A percentile compares a stretch with the other conserved stretches of the same genome.
phyloP scores from a whole-genome alignment of 2,113 vertebrate species.

The Pontoporia blainvillei region DNA sequence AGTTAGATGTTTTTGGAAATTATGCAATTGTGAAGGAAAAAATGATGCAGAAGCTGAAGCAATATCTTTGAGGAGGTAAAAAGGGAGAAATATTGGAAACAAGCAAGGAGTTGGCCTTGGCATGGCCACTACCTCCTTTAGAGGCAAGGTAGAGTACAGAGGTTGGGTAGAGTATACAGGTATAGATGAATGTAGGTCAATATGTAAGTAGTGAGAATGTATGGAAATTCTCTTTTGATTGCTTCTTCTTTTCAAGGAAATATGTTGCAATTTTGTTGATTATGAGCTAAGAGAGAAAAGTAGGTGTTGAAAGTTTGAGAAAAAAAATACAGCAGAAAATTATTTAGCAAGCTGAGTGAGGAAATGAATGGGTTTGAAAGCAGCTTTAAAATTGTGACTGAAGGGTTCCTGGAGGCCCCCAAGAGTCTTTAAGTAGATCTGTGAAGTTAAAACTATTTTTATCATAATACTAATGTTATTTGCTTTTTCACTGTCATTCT shows the following conservation, averaged over 20 bases:
- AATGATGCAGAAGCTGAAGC: background rate
- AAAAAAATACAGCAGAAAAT: background rate
- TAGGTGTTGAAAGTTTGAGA: background rate
- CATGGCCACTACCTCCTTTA: background rate
- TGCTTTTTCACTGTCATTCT: background rate
- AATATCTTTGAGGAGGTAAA: background rate
- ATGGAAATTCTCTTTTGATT: background rate
- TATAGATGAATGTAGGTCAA: background rate
- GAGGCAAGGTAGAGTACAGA: background rate
- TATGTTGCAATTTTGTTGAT: background rate
- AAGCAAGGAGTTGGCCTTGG: background rate
- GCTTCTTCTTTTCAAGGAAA: background rate
- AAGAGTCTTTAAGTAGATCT: background rate
- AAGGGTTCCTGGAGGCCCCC: fast-evolving
- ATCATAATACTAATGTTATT: background rate
- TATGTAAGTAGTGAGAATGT: background rate
- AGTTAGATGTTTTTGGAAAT: background rate
- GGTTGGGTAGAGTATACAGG: background rate
- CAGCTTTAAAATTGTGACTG: background rate
- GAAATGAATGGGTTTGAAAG: background rate
- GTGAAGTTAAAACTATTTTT: background rate
- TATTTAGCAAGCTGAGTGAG: background rate
- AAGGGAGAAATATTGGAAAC: background rate
- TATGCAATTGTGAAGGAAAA: background rate
- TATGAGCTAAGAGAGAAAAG: background rate